phyloP scores from a whole-genome alignment of 1,140 invertebrate genomes.

The Dendroctonus ponderosae region DNA sequence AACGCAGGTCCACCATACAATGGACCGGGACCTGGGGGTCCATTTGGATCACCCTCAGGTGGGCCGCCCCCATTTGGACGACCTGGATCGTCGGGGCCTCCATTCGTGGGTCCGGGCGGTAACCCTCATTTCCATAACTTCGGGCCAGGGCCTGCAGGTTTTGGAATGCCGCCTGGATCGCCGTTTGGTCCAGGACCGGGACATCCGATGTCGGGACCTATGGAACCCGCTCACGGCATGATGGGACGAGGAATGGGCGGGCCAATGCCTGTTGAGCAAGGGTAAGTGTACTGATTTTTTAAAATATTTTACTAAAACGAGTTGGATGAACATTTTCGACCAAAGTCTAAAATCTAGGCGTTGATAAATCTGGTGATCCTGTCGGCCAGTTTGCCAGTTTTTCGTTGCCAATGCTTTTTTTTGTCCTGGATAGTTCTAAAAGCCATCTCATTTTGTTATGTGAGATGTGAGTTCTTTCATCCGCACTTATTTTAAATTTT shows the following conservation, averaged over 20 bases:
- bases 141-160: constrained; percentile 62
- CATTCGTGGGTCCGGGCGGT: constrained; percentile 61
- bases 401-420: too few species aligned
- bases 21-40: constrained; percentile 59
- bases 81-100: constrained; percentile 67
- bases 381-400: too few species aligned
- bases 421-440: too few species aligned
- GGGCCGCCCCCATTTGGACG: constrained; percentile 64
- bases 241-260: constrained; percentile 63
- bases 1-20: constrained; percentile 63
- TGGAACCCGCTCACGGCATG: constrained; percentile 61
- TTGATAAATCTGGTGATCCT: too few species aligned
- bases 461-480: too few species aligned
- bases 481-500: too few species aligned
- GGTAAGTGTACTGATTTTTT: constrained; percentile 57
- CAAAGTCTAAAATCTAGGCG: too few species aligned
- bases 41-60: constrained; percentile 63
- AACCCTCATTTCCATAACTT: constrained; percentile 65
- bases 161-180: constrained; percentile 68
- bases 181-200: constrained; percentile 64
- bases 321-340: too few species aligned
- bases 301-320: too few species aligned
- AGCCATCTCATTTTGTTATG: too few species aligned
- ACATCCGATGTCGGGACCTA: constrained; percentile 61
- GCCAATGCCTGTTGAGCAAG: constrained; percentile 69